A percentile compares a stretch with the other conserved stretches of the same genome.
Evolutionary conservation across 2,797 vertebrate species (phyloP).

Genomic region (Sarcoramphus papa): DNA sequence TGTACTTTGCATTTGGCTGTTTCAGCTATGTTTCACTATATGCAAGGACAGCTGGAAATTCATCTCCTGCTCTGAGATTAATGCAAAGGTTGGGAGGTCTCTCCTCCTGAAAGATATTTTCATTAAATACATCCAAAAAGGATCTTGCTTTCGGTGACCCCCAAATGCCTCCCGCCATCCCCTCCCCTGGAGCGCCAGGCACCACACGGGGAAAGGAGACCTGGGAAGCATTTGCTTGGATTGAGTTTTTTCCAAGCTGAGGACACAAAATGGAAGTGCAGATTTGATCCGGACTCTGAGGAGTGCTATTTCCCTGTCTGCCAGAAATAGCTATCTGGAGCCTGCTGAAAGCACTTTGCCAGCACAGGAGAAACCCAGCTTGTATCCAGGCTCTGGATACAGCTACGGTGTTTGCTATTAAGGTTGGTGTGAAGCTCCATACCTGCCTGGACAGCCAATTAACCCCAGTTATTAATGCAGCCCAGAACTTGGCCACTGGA

Average conservation of each 20-base stretch:
- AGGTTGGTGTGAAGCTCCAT: neutral
- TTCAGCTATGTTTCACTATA: slow-evolving; percentile 54
- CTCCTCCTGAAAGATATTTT: neutral
- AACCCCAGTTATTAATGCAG: neutral
- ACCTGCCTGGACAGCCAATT: neutral
- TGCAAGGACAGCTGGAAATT: slow-evolving; percentile 13
- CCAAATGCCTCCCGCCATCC: neutral
- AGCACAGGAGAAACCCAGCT: neutral
- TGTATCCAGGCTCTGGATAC: neutral
- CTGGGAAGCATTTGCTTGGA: neutral
- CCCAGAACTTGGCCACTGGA: neutral
- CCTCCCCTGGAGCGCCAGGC: neutral
- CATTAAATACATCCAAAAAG: neutral
- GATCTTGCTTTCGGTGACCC: neutral
- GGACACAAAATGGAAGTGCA: neutral
- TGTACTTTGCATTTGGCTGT: slow-evolving; percentile 20
- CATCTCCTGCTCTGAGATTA: neutral
- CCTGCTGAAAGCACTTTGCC: neutral
- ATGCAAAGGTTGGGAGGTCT: neutral
- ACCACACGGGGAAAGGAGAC: neutral
- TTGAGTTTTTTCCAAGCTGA: neutral
- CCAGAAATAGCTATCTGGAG: neutral
- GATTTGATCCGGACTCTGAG: neutral
- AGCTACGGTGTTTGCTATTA: neutral
- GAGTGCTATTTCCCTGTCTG: neutral